These are phyloP conservation scores for Thalassophryne amazonica DNA, from an alignment of 2,797 vertebrate species.

Conservation along the genomic window DNA sequence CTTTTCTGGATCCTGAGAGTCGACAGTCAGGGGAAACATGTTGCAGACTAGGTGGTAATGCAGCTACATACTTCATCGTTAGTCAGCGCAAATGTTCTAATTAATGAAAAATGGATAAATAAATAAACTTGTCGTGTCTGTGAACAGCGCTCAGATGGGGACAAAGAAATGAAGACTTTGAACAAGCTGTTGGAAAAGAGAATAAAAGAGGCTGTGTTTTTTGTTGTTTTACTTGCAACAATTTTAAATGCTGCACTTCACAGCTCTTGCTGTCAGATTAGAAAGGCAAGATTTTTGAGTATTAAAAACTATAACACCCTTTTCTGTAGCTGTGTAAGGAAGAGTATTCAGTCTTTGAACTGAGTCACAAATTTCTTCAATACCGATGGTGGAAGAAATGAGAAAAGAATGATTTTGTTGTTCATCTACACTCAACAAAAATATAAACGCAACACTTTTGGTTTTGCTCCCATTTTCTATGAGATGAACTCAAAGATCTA, in stretches of 20 bases:
- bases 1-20: conserved; percentile 21
- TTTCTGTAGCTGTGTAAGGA: conserved; percentile 2
- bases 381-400: background rate
- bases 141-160: conserved; percentile 41
- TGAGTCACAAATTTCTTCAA: background rate
- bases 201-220: conserved; percentile 36
- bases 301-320: background rate
- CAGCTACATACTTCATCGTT: conserved; percentile 63
- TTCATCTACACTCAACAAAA: too few relatives aligned
- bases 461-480: too few relatives aligned
- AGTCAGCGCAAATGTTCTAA: conserved; percentile 68
- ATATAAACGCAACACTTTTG: too few relatives aligned
- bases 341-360: background rate
- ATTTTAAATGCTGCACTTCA: background rate
- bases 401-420: background rate
- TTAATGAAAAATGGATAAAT: conserved; percentile 72
- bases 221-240: background rate
- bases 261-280: conserved; percentile 14
- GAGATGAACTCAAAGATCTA: too few relatives aligned
- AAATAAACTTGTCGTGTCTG: conserved; percentile 64
- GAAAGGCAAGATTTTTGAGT: conserved; percentile 1
- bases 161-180: conserved; percentile 45
- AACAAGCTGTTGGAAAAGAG: conserved; percentile 25
- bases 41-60: conserved; percentile 75
- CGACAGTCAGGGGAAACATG: conserved; percentile 53